Base-by-base conservation (phyloP, 2,888 invertebrate species). In the Spisula solida region DNA sequence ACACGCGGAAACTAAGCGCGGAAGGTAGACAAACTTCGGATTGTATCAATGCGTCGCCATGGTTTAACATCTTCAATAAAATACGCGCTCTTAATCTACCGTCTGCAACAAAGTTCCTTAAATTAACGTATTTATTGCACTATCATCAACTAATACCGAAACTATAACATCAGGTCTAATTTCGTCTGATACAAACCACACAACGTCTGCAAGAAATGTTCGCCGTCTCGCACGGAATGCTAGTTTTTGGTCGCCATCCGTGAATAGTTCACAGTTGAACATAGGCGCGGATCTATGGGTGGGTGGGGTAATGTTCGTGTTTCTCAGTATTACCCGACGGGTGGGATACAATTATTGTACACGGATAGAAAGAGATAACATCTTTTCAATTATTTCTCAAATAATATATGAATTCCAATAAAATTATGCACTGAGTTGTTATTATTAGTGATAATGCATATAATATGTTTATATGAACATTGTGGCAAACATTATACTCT, bases 121-220 rank as follows among this genome's bases (percentile, higher is more conserved):
- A 84, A 75, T 84, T 84, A 86, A 81, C 81, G 86, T 81, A 86
- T 81, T 81, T 81, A 86, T 66, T 81, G 81, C 47, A 56, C 80
- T 86, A 86, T 84, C 70, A 86, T 79, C 66, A 31, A 70, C 66
- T 81, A 81, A 81, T 41, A 47, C 55, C 47, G 60, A 60, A 83
- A 82, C 79, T 51, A 55, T 75, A 20, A 41, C 82, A 66, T 90
- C 90, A 88, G 83, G 83, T 66, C 48, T 78, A 90, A 88, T 92
- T 90, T 89, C 66, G 81, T 79, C 86, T 92, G 92, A 92, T 86
- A 90, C 78, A 86, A 92, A 92, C 92, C 92, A 92, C 86, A 91
- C 86, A 87, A 82, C 83, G 83, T 90, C 86, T 60, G 51, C 34
- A 70, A 48, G 51, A 31, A 78, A 20, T 51, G 31, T 78, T n/a